Evolutionary conservation across 1,140 invertebrate genomes (phyloP).

Genomic region (Trinorchestia longiramus): DNA sequence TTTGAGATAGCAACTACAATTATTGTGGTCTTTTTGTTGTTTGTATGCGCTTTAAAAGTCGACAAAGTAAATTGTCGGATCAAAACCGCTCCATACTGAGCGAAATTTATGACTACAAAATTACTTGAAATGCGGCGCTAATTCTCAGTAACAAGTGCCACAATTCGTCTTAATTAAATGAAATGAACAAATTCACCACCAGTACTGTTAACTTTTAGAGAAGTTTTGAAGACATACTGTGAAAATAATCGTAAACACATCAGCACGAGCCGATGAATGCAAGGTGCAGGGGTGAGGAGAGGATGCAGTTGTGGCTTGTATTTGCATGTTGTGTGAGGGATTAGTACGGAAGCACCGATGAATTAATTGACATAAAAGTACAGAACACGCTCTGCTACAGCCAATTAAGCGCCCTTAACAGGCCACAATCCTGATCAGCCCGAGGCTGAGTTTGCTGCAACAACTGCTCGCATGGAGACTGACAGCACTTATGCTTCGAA

Average conservation of each 20-base stretch:
- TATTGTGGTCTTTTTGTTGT: too few relatives aligned
- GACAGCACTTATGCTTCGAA: too few relatives aligned
- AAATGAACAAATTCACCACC: neutral
- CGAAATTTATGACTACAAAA: too few relatives aligned
- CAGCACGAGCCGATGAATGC: neutral
- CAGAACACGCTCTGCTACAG: neutral
- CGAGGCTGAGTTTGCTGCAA: neutral
- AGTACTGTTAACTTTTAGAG: neutral
- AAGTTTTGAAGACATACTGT: neutral
- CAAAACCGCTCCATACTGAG: too few relatives aligned
- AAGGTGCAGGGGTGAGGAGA: neutral
- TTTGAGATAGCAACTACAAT: too few relatives aligned
- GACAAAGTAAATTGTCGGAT: too few relatives aligned
- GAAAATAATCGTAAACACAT: neutral
- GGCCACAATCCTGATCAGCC: constrained; percentile 7
- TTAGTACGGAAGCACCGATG: neutral
- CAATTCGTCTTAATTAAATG: neutral
- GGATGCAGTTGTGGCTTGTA: neutral
- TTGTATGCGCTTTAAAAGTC: too few relatives aligned
- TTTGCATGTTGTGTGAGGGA: neutral
- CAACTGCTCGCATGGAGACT: too few relatives aligned
- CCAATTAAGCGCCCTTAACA: constrained; percentile 15
- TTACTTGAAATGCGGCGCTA: neutral
- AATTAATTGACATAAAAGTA: neutral
- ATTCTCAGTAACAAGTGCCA: neutral